phyloP scores from a whole-genome alignment of 2,797 vertebrate genomes.

The Apogon hyalosoma region DNA sequence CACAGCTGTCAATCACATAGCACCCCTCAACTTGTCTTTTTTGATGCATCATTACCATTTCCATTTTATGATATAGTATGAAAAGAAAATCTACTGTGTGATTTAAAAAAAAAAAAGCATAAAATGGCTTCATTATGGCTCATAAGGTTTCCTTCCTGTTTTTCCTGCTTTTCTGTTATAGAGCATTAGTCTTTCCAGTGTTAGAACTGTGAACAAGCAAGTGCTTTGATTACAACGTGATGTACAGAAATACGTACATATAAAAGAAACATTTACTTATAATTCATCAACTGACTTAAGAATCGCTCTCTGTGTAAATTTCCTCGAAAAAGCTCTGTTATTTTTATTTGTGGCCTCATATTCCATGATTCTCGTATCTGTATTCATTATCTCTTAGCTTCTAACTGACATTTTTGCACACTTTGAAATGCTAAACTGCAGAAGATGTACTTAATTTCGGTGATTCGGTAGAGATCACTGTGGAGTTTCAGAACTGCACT shows the following conservation, averaged over 20 bases:
- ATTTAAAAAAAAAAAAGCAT: slow-evolving; percentile 30
- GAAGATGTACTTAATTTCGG: background rate
- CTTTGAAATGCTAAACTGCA: background rate
- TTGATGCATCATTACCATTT: slow-evolving; percentile 24
- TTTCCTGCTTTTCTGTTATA: background rate
- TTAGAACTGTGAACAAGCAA: slow-evolving; percentile 26
- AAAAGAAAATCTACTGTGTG: slow-evolving; percentile 1
- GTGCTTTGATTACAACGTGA: slow-evolving; percentile 10
- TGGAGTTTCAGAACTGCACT: background rate
- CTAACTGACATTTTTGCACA: background rate
- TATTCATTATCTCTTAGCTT: background rate
- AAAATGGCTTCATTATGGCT: slow-evolving; percentile 3
- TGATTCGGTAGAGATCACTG: background rate
- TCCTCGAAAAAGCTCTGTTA: too few relatives aligned
- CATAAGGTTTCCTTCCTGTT: background rate
- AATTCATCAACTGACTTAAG: too few relatives aligned
- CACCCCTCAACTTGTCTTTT: background rate
- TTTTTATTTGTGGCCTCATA: background rate
- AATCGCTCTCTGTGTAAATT: too few relatives aligned
- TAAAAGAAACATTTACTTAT: too few relatives aligned
- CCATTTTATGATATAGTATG: slow-evolving; percentile 37
- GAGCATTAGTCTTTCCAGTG: slow-evolving; percentile 31
- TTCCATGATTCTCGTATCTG: background rate
- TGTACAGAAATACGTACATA: too few relatives aligned
- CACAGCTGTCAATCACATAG: too few relatives aligned